These are phyloP conservation scores for Dolichallabes microphthalmus DNA, from an alignment of 2,113 vertebrate species.

Conservation along the genomic window DNA sequence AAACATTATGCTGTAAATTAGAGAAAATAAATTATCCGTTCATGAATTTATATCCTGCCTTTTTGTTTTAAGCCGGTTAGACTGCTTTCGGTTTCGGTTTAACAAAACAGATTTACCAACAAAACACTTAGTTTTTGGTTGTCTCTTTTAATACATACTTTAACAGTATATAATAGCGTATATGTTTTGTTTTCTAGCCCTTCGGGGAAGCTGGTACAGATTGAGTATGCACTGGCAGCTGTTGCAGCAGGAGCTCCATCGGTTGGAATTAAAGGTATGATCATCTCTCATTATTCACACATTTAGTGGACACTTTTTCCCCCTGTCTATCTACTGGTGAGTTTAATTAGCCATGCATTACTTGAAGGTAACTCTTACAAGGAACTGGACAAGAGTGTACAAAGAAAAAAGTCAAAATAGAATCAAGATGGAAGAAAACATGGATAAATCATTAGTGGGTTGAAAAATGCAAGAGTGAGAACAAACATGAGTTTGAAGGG, in stretches of 20 bases:
- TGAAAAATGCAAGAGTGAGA: neutral
- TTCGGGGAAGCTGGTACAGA: slow-evolving; percentile 98
- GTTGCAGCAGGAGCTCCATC: slow-evolving; percentile 97
- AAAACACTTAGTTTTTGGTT: neutral
- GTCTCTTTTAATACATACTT: neutral
- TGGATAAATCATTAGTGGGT: no score
- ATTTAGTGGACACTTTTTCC: no score
- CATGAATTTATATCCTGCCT: neutral
- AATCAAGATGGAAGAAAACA: neutral
- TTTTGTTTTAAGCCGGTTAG: neutral
- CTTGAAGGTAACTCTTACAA: neutral
- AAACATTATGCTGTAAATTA: neutral
- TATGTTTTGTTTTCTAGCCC: slow-evolving; percentile 73
- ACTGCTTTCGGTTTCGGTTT: slow-evolving; percentile 3
- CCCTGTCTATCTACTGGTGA: neutral
- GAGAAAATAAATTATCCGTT: neutral
- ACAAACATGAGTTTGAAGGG: neutral
- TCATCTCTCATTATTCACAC: neutral
- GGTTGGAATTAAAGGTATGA: slow-evolving; percentile 96
- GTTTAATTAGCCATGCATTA: neutral
- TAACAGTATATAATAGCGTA: neutral
- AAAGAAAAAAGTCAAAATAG: neutral
- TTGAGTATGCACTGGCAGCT: slow-evolving; percentile 97
- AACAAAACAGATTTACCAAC: neutral
- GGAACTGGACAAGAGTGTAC: neutral